phyloP scores from a whole-genome alignment of 2,888 invertebrate species.

The Xestia c-nigrum region DNA sequence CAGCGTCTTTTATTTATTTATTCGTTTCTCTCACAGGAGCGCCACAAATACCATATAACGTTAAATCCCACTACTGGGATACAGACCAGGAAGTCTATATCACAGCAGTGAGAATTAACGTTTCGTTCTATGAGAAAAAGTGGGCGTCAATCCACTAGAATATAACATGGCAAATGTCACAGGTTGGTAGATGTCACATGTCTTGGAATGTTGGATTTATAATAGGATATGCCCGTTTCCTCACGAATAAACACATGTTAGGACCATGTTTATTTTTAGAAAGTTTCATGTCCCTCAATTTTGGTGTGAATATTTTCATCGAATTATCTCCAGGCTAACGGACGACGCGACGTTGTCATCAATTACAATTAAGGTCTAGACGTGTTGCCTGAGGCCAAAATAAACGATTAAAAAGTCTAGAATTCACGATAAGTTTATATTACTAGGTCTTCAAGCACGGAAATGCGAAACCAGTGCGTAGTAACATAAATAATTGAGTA shows the following conservation, averaged over 20 bases:
- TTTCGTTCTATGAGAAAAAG: background rate
- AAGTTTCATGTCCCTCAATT: background rate
- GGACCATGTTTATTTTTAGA: background rate
- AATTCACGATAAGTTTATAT: background rate
- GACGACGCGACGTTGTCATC: background rate
- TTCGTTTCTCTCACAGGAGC: no score
- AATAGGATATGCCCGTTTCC: background rate
- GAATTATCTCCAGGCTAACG: background rate
- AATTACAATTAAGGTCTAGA: slow-evolving; percentile 23
- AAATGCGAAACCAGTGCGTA: background rate
- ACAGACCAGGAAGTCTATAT: no score
- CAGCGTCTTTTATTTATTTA: no score
- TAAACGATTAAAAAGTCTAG: background rate
- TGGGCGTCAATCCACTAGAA: background rate
- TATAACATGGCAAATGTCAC: no score
- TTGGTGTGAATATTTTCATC: slow-evolving; percentile 18
- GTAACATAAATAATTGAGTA: background rate
- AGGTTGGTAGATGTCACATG: background rate
- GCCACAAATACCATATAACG: no score
- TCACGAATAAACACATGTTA: background rate
- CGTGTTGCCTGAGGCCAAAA: background rate
- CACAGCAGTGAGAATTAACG: no score
- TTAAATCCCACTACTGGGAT: background rate
- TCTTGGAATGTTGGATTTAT: background rate
- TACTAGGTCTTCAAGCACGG: background rate